These are phyloP conservation scores for Willowsia nigromaculata DNA, from an alignment of 2,888 invertebrate genomes.

Conservation along the genomic window DNA sequence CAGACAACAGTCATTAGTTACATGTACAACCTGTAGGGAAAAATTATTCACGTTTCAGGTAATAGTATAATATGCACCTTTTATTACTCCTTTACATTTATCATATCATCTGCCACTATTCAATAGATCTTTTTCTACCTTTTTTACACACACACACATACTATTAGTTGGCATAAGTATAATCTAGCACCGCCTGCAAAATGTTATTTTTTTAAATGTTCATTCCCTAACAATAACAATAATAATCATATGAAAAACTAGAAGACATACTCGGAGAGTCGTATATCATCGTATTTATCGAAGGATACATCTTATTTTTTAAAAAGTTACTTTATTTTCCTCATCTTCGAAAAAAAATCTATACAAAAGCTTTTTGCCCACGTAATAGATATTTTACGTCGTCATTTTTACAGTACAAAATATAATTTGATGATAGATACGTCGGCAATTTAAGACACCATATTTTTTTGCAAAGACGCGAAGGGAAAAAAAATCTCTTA, in stretches of 20 bases:
- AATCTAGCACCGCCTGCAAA: conserved; percentile 20
- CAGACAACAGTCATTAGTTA: conserved; percentile 33
- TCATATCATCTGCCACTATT: conserved; percentile 35
- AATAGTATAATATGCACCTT: conserved; percentile 49
- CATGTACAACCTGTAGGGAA: conserved; percentile 5
- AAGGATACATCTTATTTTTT: conserved; percentile 49
- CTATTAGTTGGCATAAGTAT: not conserved
- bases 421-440: conserved; percentile 53
- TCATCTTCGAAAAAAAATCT: not conserved
- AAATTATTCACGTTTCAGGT: conserved; percentile 23
- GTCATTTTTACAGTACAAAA: conserved; percentile 39
- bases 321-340: conserved; percentile 22
- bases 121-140: no score
- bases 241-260: conserved; percentile 40
- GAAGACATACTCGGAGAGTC: conserved; percentile 26
- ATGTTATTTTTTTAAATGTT: conserved; percentile 17
- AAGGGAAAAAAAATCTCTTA: conserved; percentile 42
- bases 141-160: not conserved
- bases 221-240: conserved; percentile 4
- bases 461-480: conserved; percentile 53
- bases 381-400: conserved; percentile 51
- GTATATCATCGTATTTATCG: conserved; percentile 46
- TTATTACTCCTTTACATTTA: conserved; percentile 9
- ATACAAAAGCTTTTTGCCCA: not conserved
- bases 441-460: conserved; percentile 57